Evolutionary conservation across 2,888 invertebrate species (phyloP).

Genomic region (Epinotia nisella): DNA sequence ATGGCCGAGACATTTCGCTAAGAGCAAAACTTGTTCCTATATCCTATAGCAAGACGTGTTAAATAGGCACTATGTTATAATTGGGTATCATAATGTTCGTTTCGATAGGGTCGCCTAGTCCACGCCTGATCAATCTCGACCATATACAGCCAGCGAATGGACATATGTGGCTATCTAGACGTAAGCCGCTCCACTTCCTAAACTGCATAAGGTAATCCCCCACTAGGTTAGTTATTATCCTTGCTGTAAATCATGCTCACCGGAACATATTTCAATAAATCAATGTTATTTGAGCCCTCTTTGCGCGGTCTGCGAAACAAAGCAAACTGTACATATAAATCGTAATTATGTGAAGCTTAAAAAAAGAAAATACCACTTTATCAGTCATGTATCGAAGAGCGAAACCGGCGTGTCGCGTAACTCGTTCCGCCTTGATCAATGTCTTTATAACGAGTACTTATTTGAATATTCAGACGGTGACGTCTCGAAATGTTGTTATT

Average conservation of each 20-base stretch:
- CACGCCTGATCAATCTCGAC: conserved; percentile 14
- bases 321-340: conserved; percentile 60
- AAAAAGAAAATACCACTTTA: conserved; percentile 55
- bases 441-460: conserved; percentile 62
- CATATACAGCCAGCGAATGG: conserved; percentile 21
- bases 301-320: conserved; percentile 49
- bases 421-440: conserved; percentile 63
- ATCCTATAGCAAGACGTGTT: conserved; percentile 4
- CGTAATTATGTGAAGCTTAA: conserved; percentile 61
- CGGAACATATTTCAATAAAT: conserved; percentile 48
- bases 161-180: conserved; percentile 17
- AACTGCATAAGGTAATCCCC: conserved; percentile 33
- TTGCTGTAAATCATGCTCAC: conserved; percentile 27
- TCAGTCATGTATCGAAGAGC: conserved; percentile 57
- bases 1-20: not conserved
- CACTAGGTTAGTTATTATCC: conserved; percentile 21
- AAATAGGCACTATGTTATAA: not conserved
- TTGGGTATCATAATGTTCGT: not conserved
- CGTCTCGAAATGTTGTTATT: conserved; percentile 53
- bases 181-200: conserved; percentile 24
- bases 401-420: conserved; percentile 57
- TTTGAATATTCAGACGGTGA: conserved; percentile 57
- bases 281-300: conserved; percentile 51
- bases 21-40: conserved; percentile 12
- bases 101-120: conserved; percentile 12